phyloP scores from a whole-genome alignment of 2,888 invertebrate genomes.

The Caenorhabditis doughertyi region DNA sequence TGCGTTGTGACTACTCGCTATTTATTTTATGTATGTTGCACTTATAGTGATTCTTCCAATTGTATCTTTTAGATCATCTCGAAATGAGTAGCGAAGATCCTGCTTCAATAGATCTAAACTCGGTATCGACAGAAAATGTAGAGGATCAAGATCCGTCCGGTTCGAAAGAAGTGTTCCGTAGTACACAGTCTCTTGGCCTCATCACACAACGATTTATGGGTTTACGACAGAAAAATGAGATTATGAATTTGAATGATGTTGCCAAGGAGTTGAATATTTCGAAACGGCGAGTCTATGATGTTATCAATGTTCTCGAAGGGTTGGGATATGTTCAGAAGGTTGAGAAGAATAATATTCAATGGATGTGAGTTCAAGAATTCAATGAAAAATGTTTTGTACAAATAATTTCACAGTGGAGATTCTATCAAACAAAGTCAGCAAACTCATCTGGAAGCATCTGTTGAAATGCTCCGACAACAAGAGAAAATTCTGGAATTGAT shows the following conservation, averaged over 20 bases:
- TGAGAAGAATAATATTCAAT: slow-evolving; percentile 50
- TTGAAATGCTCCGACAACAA: slow-evolving; percentile 39
- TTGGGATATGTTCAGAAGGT: slow-evolving; percentile 43
- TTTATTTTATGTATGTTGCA: background rate
- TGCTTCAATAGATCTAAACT: slow-evolving; percentile 1
- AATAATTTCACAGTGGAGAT: slow-evolving; percentile 31
- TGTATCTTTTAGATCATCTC: background rate
- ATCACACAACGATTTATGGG: slow-evolving; percentile 51
- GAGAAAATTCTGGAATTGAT: slow-evolving; percentile 36
- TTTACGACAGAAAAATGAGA: slow-evolving; percentile 37
- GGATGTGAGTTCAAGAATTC: slow-evolving; percentile 31
- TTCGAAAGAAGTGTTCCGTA: slow-evolving; percentile 45
- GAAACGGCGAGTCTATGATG: slow-evolving; percentile 47
- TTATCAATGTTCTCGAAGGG: slow-evolving; percentile 51
- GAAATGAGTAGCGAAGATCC: slow-evolving; percentile 2
- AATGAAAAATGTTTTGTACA: background rate
- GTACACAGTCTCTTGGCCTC: slow-evolving; percentile 43
- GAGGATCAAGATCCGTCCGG: background rate
- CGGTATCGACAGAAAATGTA: background rate
- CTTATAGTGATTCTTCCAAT: background rate
- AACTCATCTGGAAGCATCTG: slow-evolving; percentile 11
- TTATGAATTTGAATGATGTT: slow-evolving; percentile 48
- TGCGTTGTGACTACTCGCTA: no score
- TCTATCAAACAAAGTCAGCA: background rate
- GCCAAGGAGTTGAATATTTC: slow-evolving; percentile 44